A percentile compares a stretch with the other conserved stretches of the same genome.
phyloP scores from a whole-genome alignment of 2,797 vertebrate species.

The Vireo griseus region DNA sequence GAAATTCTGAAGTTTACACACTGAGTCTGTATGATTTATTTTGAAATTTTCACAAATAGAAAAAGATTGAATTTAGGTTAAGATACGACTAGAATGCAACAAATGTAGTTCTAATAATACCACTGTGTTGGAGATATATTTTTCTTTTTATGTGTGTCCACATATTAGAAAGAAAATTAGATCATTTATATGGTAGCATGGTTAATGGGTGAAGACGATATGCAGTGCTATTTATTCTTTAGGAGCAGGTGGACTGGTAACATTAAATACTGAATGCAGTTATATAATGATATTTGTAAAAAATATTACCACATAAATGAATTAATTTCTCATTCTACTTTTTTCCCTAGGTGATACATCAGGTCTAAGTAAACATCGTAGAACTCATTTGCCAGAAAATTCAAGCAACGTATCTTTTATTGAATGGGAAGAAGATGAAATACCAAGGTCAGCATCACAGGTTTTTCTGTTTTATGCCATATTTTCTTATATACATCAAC shows the following conservation, averaged over 20 bases:
- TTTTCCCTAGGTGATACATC: slow-evolving; percentile 65
- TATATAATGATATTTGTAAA: background rate
- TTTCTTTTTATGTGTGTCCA: background rate
- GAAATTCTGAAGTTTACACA: background rate
- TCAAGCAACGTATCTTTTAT: slow-evolving; percentile 72
- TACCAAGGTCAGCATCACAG: slow-evolving; percentile 84
- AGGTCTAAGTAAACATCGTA: slow-evolving; percentile 55
- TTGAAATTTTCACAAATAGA: background rate
- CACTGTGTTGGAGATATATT: background rate
- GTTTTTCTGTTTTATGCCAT: background rate
- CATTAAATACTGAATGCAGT: background rate
- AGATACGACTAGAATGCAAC: background rate
- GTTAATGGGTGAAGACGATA: background rate
- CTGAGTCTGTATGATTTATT: background rate
- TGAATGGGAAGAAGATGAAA: slow-evolving; percentile 86
- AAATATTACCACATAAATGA: background rate
- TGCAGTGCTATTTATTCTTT: background rate
- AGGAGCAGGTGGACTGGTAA: background rate
- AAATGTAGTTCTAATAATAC: background rate
- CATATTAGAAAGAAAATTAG: background rate
- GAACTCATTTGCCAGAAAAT: slow-evolving; percentile 73
- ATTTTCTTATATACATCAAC: background rate
- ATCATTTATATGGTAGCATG: background rate
- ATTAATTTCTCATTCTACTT: background rate
- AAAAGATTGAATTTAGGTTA: background rate